Evolutionary conservation across 1,140 invertebrate species (phyloP).

Genomic region (Leptonema lineaticorne): DNA sequence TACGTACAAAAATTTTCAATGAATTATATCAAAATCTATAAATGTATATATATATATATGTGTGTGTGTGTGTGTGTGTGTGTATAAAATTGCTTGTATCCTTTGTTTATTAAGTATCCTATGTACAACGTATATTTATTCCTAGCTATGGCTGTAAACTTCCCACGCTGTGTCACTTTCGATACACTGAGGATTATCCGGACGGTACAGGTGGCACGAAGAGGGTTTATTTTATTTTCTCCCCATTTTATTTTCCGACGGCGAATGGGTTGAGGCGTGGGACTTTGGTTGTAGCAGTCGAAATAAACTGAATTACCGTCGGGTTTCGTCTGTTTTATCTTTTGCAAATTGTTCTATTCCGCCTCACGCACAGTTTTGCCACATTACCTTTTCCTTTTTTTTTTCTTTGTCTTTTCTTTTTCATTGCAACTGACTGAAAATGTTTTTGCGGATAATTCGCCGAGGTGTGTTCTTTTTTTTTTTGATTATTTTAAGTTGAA

Average conservation of each 20-base stretch:
- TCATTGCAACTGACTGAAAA: not conserved
- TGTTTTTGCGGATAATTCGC: not conserved
- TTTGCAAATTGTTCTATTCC: conserved; percentile 2
- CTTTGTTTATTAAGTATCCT: not conserved
- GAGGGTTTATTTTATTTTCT: not conserved
- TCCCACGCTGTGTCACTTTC: not conserved
- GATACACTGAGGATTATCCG: not conserved
- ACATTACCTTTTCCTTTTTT: not conserved
- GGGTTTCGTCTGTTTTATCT: conserved; percentile 1
- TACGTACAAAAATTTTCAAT: too few species aligned
- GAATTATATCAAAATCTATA: too few species aligned
- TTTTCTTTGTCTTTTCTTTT: too few species aligned
- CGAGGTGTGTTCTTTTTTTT: not conserved
- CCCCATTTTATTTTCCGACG: too few species aligned
- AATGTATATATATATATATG: too few species aligned
- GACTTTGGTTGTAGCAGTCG: not conserved
- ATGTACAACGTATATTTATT: not conserved
- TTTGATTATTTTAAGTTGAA: not conserved
- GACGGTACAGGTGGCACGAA: not conserved
- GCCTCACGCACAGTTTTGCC: not conserved
- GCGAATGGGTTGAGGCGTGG: not conserved
- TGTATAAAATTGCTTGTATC: too few species aligned
- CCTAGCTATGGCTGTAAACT: too few species aligned
- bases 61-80: too few species aligned
- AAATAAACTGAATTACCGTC: not conserved